Conservation (phyloP, 1,140 invertebrate species). For the Tribolium madens region DNA sequence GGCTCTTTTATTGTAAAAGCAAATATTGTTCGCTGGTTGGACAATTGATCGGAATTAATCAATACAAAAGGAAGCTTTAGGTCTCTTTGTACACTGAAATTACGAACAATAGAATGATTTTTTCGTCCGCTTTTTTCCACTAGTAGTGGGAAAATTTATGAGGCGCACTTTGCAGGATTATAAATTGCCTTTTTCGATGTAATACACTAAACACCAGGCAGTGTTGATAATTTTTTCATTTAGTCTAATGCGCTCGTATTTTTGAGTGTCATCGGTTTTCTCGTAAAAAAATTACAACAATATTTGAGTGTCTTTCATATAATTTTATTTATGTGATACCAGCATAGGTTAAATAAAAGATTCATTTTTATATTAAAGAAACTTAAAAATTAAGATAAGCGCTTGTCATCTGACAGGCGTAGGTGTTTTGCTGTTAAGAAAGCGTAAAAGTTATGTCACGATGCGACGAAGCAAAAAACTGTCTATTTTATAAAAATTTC, state of each 20-base stretch:
- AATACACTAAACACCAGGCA: background rate
- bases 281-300: too few relatives aligned
- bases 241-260: background rate
- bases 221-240: background rate
- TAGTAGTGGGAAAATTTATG: slow-evolving; percentile 5
- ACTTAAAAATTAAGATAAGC: background rate
- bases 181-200: background rate
- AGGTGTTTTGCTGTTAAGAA: background rate
- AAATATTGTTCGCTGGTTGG: slow-evolving; percentile 19
- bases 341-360: too few relatives aligned
- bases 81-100: slow-evolving; percentile 30
- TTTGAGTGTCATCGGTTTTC: background rate
- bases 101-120: slow-evolving; percentile 16
- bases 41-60: slow-evolving; percentile 34
- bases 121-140: slow-evolving; percentile 16
- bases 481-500: background rate
- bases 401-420: background rate
- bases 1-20: slow-evolving; percentile 26
- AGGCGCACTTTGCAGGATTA: background rate
- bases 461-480: background rate
- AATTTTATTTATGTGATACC: too few relatives aligned
- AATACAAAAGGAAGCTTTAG: slow-evolving; percentile 39
- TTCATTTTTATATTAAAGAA: background rate
- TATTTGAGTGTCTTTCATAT: too few relatives aligned
- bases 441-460: background rate